Evolutionary conservation across 2,888 invertebrate species (phyloP), one percentile per base, ranked within the genome.

Genomic region (Cotesia congregata): DNA sequence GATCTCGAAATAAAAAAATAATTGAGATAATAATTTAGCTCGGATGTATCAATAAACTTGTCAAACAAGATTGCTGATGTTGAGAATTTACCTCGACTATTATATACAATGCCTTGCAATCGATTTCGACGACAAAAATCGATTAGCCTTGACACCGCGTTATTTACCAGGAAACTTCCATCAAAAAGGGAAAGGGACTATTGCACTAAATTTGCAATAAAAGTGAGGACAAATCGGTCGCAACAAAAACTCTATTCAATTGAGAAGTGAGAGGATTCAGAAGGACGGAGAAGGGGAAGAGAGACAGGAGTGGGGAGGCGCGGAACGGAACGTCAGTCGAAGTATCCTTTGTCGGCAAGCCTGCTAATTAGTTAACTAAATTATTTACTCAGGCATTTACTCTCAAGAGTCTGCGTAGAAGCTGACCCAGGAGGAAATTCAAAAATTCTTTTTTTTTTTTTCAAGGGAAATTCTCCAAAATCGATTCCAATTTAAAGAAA

Each of bases 331-430:
- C 50, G 4, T 9, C 9, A 50, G 50, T 12, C 41, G 9, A 50
- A 50, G 50, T 7, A 50, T 50, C 50, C 89, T 89, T 89, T 89
- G 89, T 89, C 89, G 89, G 89, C 89, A 83, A 84, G 78, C 80
- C 83, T 84, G 88, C 88, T 89, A 89, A 89, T 89, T 89, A 89
- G 89, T 89, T 89, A 88, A 89, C 88, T 86, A 88, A 88, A 87
- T 89, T 89, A 89, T 89, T 86, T 88, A 86, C 86, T 83, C 81
- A 81, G 79, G 84, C 85, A 85, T 86, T 85, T 84, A 83, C 84
- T 81, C 82, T 80, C 80, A 30, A 30, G 30, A 30, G 30, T 30
- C 30, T 30, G 30, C 30, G 3, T 3, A 30, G 30, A 30, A 3
- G 3, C 30, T 30, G 30, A 30, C 30, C 3, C 3, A 3, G 30